A percentile compares a stretch with the other conserved stretches of the same genome.
phyloP scores from a whole-genome alignment of 1,140 invertebrate species.

The Saxidomus purpurata region DNA sequence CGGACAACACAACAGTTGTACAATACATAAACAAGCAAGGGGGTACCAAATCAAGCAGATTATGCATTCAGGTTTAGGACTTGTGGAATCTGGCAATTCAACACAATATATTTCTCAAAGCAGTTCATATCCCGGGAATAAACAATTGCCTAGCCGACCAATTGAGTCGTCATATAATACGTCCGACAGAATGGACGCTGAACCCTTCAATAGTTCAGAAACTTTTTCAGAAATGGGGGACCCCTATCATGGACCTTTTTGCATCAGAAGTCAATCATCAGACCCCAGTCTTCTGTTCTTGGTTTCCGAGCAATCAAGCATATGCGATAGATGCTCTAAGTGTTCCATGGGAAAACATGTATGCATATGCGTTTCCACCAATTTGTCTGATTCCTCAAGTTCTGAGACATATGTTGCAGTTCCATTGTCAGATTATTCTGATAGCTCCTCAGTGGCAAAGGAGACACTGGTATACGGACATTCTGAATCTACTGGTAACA shows the following conservation, averaged over 20 bases:
- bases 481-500: neutral
- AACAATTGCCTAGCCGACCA: constrained; percentile 1
- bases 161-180: constrained; percentile 16
- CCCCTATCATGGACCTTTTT: constrained; percentile 66
- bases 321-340: constrained; percentile 64
- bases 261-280: constrained; percentile 44
- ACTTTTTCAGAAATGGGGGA: constrained; percentile 51
- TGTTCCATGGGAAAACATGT: constrained; percentile 57
- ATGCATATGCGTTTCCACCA: neutral
- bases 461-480: neutral
- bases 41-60: neutral
- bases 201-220: constrained; percentile 23
- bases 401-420: neutral
- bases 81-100: constrained; percentile 11
- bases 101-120: neutral
- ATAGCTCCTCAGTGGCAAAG: neutral
- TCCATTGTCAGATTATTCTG: constrained; percentile 12
- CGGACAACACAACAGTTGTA: constrained; percentile 59
- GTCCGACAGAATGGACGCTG: constrained; percentile 44
- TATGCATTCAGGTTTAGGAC: neutral
- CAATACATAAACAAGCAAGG: constrained; percentile 56
- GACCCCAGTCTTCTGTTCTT: constrained; percentile 61
- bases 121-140: no score
- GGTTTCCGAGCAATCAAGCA: constrained; percentile 51
- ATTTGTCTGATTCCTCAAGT: neutral